Evolutionary conservation across 2,888 invertebrate genomes (phyloP), one percentile per base, ranked within the genome.

Genomic region (Lasioglossum vierecki): DNA sequence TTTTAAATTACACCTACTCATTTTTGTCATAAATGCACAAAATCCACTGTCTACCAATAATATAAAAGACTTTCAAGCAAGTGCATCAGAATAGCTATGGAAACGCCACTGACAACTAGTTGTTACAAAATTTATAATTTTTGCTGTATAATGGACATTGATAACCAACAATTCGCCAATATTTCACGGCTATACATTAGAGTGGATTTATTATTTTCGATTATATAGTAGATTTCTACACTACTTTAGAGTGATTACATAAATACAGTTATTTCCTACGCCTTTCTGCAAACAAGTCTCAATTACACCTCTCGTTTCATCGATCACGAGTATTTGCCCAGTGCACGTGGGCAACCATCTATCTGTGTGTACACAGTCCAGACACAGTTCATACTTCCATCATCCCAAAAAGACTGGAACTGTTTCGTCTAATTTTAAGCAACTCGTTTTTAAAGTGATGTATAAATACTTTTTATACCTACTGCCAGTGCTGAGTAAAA

Each of bases 191-290:
- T 39, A 15, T 39, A 11, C 39, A 35, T 39, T 68, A 39, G 4
- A 39, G 1, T 39, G 22, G 39, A 68, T 68, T 68, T 39, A 68
- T 68, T 68, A 68, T 22, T 39, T 39, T 22, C 39, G 39, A 68
- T 39, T 68, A n/a, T 39, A 22, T 39, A 39, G 8, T 9, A 39
- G 39, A 35, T 22, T 22, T 68, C 9, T 68, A 68, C 22, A 22
- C 39, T 9, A 9, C 35, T 39, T 39, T 68, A 39, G 4, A 22
- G 68, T n/a, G 39, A 68, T 68, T 68, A 68, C 9, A 39, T 68
- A 68, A 68, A 39, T 39, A 68, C 68, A n/a, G 68, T 39, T 9
- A 68, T 68, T 68, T 68, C 68, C 68, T 68, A 68, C 39, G 46
- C 8, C 44, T 26, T 44, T 46, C 44, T 22, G 44, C 46, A 44